Evolutionary conservation across 2,113 vertebrate genomes (phyloP).

Genomic region (Harpagus bidentatus): DNA sequence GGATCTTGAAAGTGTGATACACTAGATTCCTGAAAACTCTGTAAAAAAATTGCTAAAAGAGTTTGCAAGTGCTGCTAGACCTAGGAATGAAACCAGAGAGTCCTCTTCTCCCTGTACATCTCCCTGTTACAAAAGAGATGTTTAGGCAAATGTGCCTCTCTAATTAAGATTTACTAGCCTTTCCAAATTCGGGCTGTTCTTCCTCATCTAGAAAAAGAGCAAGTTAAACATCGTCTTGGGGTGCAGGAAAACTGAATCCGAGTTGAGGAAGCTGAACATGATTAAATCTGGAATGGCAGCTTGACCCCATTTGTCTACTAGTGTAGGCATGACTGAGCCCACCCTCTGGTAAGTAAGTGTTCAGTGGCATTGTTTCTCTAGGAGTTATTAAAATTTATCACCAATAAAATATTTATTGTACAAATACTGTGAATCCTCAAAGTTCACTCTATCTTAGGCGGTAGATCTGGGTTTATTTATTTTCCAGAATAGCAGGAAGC

Average conservation of each 20-base stretch:
- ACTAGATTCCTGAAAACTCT: not conserved
- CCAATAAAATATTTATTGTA: not conserved
- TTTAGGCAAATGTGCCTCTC: not conserved
- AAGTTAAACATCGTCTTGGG: not conserved
- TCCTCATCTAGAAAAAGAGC: not conserved
- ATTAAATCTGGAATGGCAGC: slow-evolving; percentile 1
- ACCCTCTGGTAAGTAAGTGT: not conserved
- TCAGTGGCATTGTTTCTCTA: not conserved
- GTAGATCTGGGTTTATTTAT: not conserved
- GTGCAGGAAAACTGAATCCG: not conserved
- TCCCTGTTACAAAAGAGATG: not conserved
- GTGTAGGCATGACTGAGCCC: not conserved
- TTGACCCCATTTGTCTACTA: slow-evolving; percentile 4
- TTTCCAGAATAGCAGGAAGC: not conserved
- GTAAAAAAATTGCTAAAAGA: not conserved
- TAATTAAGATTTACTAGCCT: not conserved
- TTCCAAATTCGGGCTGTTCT: not conserved
- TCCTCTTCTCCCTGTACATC: not conserved
- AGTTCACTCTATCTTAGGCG: not conserved
- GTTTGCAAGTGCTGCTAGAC: not conserved
- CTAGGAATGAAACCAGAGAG: not conserved
- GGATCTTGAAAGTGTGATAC: not conserved
- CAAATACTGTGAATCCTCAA: not conserved
- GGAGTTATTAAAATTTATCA: slow-evolving; percentile 21
- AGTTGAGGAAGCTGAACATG: not conserved